Conservation (phyloP, 2,888 invertebrate genomes). For the Microctonus aethiopoides region DNA sequence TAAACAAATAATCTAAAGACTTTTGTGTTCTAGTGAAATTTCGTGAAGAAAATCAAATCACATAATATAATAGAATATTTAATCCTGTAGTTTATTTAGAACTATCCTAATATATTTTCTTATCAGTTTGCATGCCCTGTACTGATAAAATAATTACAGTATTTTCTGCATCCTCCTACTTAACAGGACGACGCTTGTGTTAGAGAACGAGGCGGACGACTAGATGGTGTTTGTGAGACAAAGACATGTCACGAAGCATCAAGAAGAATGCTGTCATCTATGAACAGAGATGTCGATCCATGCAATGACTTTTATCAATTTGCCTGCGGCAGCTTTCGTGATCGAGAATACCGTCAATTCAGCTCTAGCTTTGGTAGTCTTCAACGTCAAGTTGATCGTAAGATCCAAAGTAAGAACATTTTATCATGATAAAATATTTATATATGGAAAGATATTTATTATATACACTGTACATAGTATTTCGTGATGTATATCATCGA, state of each 20-base stretch:
- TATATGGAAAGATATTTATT: not conserved
- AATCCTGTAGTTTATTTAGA: too few species aligned
- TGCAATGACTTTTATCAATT: constrained; percentile 68
- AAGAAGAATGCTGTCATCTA: constrained; percentile 60
- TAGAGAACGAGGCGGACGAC: constrained; percentile 59
- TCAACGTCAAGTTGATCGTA: constrained; percentile 63
- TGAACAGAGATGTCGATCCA: constrained; percentile 65
- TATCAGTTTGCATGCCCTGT: too few species aligned
- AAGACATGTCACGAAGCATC: constrained; percentile 63
- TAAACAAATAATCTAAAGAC: too few species aligned
- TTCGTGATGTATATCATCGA: too few species aligned
- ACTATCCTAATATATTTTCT: too few species aligned
- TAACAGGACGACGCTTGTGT: constrained; percentile 65
- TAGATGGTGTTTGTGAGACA: constrained; percentile 60
- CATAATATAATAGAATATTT: too few species aligned
- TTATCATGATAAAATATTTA: constrained; percentile 33
- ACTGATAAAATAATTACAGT: not conserved
- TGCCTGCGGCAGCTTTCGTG: constrained; percentile 65
- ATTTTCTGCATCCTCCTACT: not conserved
- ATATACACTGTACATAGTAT: too few species aligned
- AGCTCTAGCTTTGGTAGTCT: constrained; percentile 64
- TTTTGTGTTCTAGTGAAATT: too few species aligned
- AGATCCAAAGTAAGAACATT: constrained; percentile 65
- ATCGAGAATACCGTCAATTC: constrained; percentile 55
- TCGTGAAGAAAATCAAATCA: too few species aligned